Evolutionary conservation across 2,797 vertebrate genomes (phyloP), one percentile per base, ranked within the genome.

Genomic region (Rhinella marina): DNA sequence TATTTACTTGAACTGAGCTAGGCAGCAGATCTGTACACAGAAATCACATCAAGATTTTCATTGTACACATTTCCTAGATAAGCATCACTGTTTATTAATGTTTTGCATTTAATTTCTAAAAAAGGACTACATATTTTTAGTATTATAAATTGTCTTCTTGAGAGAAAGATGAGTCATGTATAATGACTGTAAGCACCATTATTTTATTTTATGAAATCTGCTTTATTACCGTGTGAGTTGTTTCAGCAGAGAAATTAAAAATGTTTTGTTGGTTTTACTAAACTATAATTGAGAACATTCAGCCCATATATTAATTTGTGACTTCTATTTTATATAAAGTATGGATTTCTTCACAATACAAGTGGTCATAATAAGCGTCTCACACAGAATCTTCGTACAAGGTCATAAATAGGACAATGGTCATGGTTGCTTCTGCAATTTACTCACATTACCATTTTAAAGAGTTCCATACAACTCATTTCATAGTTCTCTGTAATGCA

Each of bases 371-470:
- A 84, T 61, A 59, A 21, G 23, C 64, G 57, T 32, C 5, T 61
- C 57, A 25, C 73, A 19, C 23, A 19, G 48, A 29, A 80, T 86
- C 85, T 72, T 81, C 62, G 70, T 27, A 79, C 76, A 86, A 86
- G 85, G 77, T 70, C 76, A 81, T 10, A 80, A 80, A 68, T 86
- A 68, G 57, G 50, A 79, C 64, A 86, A 72, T 72, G 62, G 76
- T 79, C 29, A 80, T 80, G 76, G 64, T 57, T 86, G 85, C 64
- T 79, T 70, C 77, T 77, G 84, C 84, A 85, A 85, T 85, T 85
- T 85, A 62, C 59, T 85, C 84, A 76, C 59, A 85, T 85, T 85
- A 85, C 57, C 73, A 85, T 85, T 78, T 68, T 57, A 64, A 80
- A 54, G 50, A 81, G 57, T 81, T 81, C 68, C 59, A 81, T 81